Conservation (phyloP, 2,888 invertebrate genomes). For the Pogonocherus hispidulus region DNA sequence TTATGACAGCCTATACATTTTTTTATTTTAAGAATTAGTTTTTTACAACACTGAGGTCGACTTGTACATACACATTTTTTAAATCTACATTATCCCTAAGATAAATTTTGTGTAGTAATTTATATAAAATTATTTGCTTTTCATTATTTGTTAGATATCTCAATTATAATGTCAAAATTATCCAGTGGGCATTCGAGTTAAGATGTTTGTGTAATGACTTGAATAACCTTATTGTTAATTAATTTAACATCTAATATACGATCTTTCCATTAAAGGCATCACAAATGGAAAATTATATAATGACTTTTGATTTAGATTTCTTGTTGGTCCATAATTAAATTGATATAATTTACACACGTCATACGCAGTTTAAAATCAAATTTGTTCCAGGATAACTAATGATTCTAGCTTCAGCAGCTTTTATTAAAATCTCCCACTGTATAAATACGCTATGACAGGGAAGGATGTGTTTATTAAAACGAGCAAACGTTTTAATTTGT, state of each 20-base stretch:
- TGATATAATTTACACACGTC: conserved; percentile 25
- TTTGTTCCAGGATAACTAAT: conserved; percentile 24
- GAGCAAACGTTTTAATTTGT: conserved; percentile 20
- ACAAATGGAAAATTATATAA: conserved; percentile 16
- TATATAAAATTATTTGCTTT: no score
- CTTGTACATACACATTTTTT: no score
- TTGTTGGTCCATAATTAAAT: conserved; percentile 11
- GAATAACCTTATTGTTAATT: conserved; percentile 3
- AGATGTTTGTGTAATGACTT: no score
- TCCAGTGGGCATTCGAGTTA: no score
- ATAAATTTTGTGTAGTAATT: no score
- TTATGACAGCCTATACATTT: no score
- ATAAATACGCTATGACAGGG: conserved; percentile 9
- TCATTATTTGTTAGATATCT: no score
- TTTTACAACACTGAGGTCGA: no score
- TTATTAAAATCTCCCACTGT: conserved; percentile 7
- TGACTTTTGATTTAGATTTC: conserved; percentile 12
- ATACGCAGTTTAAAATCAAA: conserved; percentile 25
- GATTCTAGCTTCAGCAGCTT: conserved; percentile 9
- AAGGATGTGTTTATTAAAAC: conserved; percentile 26
- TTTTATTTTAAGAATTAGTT: no score
- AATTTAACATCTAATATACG: conserved; percentile 13
- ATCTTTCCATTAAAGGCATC: background rate
- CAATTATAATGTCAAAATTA: no score
- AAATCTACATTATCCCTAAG: no score